Evolutionary conservation across 92 coral and sea anemone genomes (phyloP).

Genomic region (Porites cylindrica): DNA sequence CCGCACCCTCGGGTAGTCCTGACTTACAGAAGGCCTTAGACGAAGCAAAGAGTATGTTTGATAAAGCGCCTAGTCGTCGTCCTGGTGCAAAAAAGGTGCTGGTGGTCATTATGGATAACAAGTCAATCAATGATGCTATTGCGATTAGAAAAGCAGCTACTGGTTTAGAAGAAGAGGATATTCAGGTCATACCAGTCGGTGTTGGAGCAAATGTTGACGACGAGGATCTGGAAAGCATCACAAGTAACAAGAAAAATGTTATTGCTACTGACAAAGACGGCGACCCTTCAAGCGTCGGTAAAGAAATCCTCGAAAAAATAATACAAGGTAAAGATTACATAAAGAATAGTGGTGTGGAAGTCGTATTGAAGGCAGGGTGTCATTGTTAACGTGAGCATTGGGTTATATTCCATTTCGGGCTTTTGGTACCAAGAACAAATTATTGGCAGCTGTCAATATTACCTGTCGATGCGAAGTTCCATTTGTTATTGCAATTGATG

Average conservation of each 20-base stretch:
- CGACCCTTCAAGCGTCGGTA: constrained; percentile 63
- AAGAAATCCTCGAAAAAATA: constrained; percentile 50
- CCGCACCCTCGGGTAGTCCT: constrained; percentile 65
- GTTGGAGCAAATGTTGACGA: constrained; percentile 77
- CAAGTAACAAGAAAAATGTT: constrained; percentile 50
- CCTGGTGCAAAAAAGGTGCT: constrained; percentile 63
- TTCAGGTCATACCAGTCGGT: constrained; percentile 78
- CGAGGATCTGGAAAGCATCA: constrained; percentile 54
- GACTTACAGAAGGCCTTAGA: constrained; percentile 66
- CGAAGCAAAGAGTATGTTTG: constrained; percentile 57
- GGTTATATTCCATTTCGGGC: too few species aligned
- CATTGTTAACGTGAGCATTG: too few species aligned
- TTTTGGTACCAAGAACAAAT: too few species aligned
- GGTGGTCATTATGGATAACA: constrained; percentile 80
- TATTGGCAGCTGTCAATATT: too few species aligned
- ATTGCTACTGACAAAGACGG: constrained; percentile 54
- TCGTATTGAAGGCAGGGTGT: neutral
- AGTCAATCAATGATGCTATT: constrained; percentile 49
- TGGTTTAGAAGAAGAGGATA: constrained; percentile 63
- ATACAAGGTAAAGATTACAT: constrained; percentile 9
- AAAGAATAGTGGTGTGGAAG: neutral
- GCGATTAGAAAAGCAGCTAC: constrained; percentile 59
- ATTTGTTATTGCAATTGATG: too few species aligned
- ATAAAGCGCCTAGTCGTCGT: constrained; percentile 43
- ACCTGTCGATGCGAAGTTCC: too few species aligned